Evolutionary conservation across 1,140 invertebrate genomes (phyloP).

Genomic region (Dinoponera quadriceps): DNA sequence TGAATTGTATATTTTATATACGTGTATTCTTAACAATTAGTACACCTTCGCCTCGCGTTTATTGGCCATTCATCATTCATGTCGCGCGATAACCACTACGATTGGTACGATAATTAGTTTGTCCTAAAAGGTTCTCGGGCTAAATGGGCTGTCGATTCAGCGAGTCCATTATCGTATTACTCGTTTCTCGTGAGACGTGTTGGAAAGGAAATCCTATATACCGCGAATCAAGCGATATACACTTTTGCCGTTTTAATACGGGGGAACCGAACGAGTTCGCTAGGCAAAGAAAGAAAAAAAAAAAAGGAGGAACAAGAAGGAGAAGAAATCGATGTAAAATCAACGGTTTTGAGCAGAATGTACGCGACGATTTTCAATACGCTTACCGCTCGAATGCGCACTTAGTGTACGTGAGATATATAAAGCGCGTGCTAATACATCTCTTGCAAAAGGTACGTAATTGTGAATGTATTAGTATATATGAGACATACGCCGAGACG

Average conservation of each 20-base stretch:
- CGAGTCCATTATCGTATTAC: conserved; percentile 18
- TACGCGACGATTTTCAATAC: too few species aligned
- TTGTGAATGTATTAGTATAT: too few species aligned
- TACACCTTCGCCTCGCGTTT: conserved; percentile 8
- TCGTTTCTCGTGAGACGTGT: conserved; percentile 45
- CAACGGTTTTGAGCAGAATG: too few species aligned
- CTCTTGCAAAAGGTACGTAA: too few species aligned
- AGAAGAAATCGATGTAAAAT: background rate
- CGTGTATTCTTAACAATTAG: conserved; percentile 40
- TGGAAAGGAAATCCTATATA: background rate
- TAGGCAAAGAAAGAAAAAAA: conserved; percentile 20
- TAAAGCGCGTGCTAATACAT: too few species aligned
- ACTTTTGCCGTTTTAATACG: background rate
- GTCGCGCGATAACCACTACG: conserved; percentile 48
- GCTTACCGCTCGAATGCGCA: too few species aligned
- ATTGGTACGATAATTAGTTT: conserved; percentile 35
- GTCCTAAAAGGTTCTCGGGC: conserved; percentile 31
- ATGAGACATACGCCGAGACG: too few species aligned
- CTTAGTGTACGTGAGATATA: too few species aligned
- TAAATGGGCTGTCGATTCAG: conserved; percentile 10
- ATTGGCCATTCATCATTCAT: conserved; percentile 51
- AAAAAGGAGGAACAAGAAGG: too few species aligned
- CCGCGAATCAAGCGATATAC: conserved; percentile 1
- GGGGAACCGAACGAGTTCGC: conserved; percentile 12
- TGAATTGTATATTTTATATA: conserved; percentile 44